A percentile compares a stretch with the other conserved stretches of the same genome.
phyloP scores from a whole-genome alignment of 2,888 invertebrate species.

The Caenorhabditis uteleia region DNA sequence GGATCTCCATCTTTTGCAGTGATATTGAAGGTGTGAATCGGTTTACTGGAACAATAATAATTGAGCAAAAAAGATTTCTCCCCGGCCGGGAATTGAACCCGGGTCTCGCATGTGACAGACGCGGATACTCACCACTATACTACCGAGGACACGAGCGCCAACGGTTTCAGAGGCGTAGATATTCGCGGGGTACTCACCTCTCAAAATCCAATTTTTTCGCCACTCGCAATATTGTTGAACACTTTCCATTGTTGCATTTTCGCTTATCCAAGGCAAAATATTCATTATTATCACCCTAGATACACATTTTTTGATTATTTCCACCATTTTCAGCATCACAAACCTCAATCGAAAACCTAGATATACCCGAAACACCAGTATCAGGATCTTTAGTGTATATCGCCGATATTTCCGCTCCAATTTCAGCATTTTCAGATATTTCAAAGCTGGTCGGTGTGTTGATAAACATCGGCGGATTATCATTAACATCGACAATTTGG shows the following conservation, averaged over 20 bases:
- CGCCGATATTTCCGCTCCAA: constrained; percentile 36
- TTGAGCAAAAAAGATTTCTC: constrained; percentile 37
- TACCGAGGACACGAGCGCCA: constrained; percentile 25
- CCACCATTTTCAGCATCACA: neutral
- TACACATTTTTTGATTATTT: neutral
- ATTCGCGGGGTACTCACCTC: constrained; percentile 15
- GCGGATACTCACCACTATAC: constrained; percentile 57
- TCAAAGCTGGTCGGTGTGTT: constrained; percentile 79
- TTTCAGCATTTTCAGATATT: constrained; percentile 31
- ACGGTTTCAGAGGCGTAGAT: too few species aligned
- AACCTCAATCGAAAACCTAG: constrained; percentile 45
- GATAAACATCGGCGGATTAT: constrained; percentile 73
- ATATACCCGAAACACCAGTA: constrained; percentile 58
- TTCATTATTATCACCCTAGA: constrained; percentile 16
- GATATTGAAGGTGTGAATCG: constrained; percentile 30
- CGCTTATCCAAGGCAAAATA: constrained; percentile 38
- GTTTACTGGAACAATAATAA: constrained; percentile 31
- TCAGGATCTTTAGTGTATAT: constrained; percentile 53
- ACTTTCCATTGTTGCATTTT: constrained; percentile 39
- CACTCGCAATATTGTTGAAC: constrained; percentile 39
- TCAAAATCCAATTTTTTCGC: constrained; percentile 41
- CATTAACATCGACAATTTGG: constrained; percentile 71
- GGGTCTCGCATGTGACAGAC: constrained; percentile 58
- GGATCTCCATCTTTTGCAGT: constrained; percentile 53
- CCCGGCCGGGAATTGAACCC: constrained; percentile 58